These are phyloP conservation scores for Lochmaea crataegi DNA, from an alignment of 2,888 invertebrate species.

Conservation along the genomic window DNA sequence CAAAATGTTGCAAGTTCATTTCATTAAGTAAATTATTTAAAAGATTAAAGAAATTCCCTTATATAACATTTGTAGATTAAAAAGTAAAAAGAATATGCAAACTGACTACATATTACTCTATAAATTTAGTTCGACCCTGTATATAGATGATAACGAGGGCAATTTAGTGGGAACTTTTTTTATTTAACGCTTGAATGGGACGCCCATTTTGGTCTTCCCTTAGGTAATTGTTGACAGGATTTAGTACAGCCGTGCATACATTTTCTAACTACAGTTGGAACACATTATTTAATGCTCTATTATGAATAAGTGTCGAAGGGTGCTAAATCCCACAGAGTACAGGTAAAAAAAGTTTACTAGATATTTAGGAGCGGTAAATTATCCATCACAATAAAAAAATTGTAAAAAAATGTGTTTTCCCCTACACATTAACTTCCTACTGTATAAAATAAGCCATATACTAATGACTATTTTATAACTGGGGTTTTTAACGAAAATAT, in stretches of 20 bases:
- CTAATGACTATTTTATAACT: no score
- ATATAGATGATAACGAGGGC: not conserved
- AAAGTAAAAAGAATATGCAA: not conserved
- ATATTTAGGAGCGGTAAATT: not conserved
- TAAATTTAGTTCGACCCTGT: not conserved
- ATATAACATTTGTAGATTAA: no score
- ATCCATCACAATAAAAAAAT: no score
- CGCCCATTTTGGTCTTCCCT: slow-evolving; percentile 9
- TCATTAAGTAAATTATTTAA: no score
- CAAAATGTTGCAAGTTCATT: no score
- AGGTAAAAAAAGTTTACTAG: not conserved
- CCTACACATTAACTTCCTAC: no score
- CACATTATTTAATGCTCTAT: slow-evolving; percentile 1
- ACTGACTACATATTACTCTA: not conserved
- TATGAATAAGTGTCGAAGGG: slow-evolving; percentile 1
- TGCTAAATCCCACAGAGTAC: not conserved
- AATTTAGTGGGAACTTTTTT: not conserved
- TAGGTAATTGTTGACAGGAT: slow-evolving; percentile 9
- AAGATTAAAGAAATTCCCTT: no score
- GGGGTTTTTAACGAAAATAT: no score
- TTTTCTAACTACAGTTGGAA: not conserved
- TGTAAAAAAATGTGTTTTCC: no score
- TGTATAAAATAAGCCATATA: no score
- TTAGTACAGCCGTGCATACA: not conserved
- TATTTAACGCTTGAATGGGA: slow-evolving; percentile 6